Base-by-base conservation (phyloP, 2,888 invertebrate species). In the Cremastobaeus sp. region DNA sequence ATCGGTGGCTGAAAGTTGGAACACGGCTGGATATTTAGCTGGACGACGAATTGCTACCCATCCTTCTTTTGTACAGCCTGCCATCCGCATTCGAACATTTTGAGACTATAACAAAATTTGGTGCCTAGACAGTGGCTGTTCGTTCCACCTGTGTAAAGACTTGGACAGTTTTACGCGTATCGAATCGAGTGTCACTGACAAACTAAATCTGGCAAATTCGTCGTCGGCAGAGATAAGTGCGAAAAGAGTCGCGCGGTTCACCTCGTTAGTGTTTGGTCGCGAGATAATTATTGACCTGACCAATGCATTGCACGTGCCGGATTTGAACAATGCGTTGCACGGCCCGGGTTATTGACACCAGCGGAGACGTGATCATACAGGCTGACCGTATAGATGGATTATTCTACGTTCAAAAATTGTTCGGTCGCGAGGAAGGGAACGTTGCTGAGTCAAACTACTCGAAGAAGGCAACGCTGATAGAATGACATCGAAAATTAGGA, bases 71-170 rank as follows among this genome's bases (percentile, higher is more conserved):
- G n/a, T n/a, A n/a, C n/a, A n/a, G n/a, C n/a, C n/a, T n/a, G n/a
- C n/a, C n/a, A n/a, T n/a, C n/a, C n/a, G n/a, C n/a, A n/a, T n/a
- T n/a, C n/a, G n/a, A n/a, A n/a, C n/a, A n/a, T n/a, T n/a, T n/a
- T n/a, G n/a, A n/a, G n/a, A n/a, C n/a, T n/a, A n/a, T 18, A 28
- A 59, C 28, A 37, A n/a, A 6, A 47, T n/a, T 5, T 74, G 52
- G 45, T 48, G 66, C 17, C 20, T 74, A 3, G 70, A 70, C 28
- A 70, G 70, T 8, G 75, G 71, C 1, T 68, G 68, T 37, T 60
- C 50, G 1, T 72, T 74, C 0, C 76, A 76, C 3, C 12, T 77
- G 9, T 77, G 77, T 17, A 39, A 52, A 1, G 14, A 74, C 21
- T 9, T 50, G 2, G 25, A 41, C 21, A 21, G 18, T 21, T 64